Percentiles rank a stretch among this genome's conserved stretches.
Evolutionary conservation across 1,140 invertebrate genomes (phyloP).

Genomic region (Sycophaga agraensis): DNA sequence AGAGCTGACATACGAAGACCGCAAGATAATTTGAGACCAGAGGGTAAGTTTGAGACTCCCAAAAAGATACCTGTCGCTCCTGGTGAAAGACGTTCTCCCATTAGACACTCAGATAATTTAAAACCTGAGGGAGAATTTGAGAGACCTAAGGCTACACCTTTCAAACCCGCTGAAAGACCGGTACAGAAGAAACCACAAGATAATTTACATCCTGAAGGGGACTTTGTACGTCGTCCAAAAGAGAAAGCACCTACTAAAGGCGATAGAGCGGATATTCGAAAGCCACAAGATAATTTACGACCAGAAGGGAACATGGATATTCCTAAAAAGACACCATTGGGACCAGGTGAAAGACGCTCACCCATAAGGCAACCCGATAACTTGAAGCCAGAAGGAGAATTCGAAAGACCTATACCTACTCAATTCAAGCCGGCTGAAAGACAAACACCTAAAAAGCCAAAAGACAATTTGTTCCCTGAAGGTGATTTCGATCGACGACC

Average conservation of each 20-base stretch:
- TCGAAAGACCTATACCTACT: conserved; percentile 48
- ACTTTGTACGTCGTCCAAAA: conserved; percentile 46
- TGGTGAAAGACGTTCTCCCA: conserved; percentile 57
- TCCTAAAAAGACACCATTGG: conserved; percentile 58
- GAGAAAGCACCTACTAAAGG: conserved; percentile 54
- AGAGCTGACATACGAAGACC: conserved; percentile 49
- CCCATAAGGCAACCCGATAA: conserved; percentile 50
- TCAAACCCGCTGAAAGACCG: conserved; percentile 61
- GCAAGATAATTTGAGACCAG: conserved; percentile 58
- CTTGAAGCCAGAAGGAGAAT: conserved; percentile 60
- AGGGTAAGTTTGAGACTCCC: conserved; percentile 63
- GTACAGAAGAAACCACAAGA: conserved; percentile 64
- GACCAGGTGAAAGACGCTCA: conserved; percentile 46
- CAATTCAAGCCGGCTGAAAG: conserved; percentile 40
- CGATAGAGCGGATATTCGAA: conserved; percentile 53
- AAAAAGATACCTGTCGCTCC: conserved; percentile 55
- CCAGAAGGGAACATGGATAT: conserved; percentile 44
- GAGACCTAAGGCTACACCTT: conserved; percentile 57
- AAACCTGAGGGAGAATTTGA: conserved; percentile 61
- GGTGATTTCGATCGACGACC: conserved; percentile 34
- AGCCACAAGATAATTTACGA: conserved; percentile 57
- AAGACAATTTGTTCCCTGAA: conserved; percentile 63
- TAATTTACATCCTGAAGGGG: conserved; percentile 68
- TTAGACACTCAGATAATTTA: conserved; percentile 63
- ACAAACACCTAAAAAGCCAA: conserved; percentile 54